Percentiles rank a stretch among this genome's conserved stretches.
phyloP scores from a whole-genome alignment of 1,140 invertebrate genomes.

The Aethina tumida region DNA sequence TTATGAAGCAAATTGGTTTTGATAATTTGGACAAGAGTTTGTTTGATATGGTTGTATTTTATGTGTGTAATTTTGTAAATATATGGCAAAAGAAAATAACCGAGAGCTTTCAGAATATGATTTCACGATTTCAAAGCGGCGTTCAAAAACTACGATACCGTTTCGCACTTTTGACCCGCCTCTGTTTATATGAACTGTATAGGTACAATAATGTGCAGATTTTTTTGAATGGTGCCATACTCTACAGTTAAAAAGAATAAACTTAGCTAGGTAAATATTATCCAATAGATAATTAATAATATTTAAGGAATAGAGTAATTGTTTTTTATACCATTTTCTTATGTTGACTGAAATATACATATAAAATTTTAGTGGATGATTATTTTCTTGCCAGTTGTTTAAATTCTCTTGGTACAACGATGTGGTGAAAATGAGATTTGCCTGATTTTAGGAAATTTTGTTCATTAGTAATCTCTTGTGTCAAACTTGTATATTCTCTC shows the following conservation, averaged over 20 bases:
- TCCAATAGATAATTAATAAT: constrained; percentile 13
- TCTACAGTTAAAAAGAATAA: constrained; percentile 17
- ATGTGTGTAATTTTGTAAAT: constrained; percentile 17
- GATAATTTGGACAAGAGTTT: constrained; percentile 8
- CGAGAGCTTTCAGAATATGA: constrained; percentile 20
- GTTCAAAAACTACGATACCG: constrained; percentile 1
- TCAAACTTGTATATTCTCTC: background rate
- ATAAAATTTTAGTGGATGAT: constrained; percentile 11
- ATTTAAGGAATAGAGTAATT: constrained; percentile 20
- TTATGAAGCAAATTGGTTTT: constrained; percentile 9
- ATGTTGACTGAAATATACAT: constrained; percentile 19
- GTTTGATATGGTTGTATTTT: constrained; percentile 16
- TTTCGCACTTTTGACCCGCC: constrained; percentile 8
- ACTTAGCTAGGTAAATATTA: constrained; percentile 13
- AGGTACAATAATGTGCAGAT: constrained; percentile 20
- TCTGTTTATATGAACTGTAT: constrained; percentile 17
- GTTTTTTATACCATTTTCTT: constrained; percentile 21
- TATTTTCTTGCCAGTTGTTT: constrained; percentile 9
- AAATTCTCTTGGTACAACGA: no score
- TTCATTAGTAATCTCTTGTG: background rate
- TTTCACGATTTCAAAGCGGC: constrained; percentile 15
- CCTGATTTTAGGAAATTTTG: constrained; percentile 1
- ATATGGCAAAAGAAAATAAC: constrained; percentile 12
- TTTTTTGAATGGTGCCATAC: constrained; percentile 24
- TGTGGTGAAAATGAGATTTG: no score